Conservation (phyloP, 2,797 vertebrate species). For the Acanthurus tractus region DNA sequence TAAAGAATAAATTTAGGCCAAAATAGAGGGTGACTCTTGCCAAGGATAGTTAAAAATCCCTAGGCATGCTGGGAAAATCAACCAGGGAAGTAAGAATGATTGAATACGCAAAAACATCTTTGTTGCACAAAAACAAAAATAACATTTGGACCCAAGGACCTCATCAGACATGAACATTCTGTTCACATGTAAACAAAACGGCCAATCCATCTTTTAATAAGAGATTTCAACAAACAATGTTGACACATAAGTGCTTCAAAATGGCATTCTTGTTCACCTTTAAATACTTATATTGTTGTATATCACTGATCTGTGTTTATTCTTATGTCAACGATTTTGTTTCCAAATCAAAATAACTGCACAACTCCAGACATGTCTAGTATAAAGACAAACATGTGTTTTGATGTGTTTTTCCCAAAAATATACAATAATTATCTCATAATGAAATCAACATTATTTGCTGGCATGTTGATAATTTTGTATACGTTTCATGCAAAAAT, state of each 20-base stretch:
- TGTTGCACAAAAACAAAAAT: no score
- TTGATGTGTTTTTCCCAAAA: no score
- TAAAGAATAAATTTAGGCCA: background rate
- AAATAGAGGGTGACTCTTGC: background rate
- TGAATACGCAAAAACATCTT: background rate
- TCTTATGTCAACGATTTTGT: background rate
- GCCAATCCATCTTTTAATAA: background rate
- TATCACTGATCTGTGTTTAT: background rate
- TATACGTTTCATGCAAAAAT: no score
- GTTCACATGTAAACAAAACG: slow-evolving; percentile 1
- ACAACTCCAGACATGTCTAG: background rate
- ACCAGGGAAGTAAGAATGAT: background rate
- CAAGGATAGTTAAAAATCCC: background rate
- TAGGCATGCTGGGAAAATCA: background rate
- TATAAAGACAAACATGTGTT: background rate
- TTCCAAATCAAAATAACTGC: background rate
- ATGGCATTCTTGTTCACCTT: background rate
- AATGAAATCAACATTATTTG: no score
- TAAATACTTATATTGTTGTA: background rate
- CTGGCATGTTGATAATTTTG: no score
- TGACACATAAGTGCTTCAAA: background rate
- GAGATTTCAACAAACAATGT: background rate
- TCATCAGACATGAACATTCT: background rate
- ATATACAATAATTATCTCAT: no score
- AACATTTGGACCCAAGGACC: background rate